Base-by-base conservation (phyloP, 2,113 vertebrate species). In the Parus major region DNA sequence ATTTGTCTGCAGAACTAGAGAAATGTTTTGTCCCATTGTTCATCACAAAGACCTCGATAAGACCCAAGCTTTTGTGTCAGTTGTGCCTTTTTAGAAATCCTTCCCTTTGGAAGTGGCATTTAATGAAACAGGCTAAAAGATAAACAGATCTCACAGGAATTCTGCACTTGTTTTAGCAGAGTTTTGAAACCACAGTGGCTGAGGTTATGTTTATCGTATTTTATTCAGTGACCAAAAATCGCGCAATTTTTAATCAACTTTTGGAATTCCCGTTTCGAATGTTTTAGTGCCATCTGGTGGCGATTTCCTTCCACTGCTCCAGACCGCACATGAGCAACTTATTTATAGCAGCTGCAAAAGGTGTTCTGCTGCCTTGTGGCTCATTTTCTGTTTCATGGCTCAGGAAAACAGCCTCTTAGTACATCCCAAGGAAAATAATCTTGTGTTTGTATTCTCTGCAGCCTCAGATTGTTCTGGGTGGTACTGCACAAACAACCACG, bases 401-500 rank as follows among this genome's bases (percentile, higher is more conserved):
- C 21, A 3, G 12, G 24, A 64, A 42, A 52, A 31, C 21, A 10
- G 9, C 4, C 9, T 11, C 39, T 68, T 50, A 11, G 1, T n/a
- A 15, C 0, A 0, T 61, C 63, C 31, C 17, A 23, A 42, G 31
- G 46, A 5, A 12, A 75, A 73, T 66, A 77, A 89, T 24, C 15
- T 60, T 3, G 18, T 59, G 25, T 76, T 78, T 96, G 50, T 82
- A 4, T 91, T 84, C 60, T 80, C 91, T 97, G 88, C 97, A 99
- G 98, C 98, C 99, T 97, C 98, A 98, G 95, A 98, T 99, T 81
- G 98, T 99, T 96, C 97, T 99, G 93, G 98, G 99, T 73, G 98
- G 98, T 50, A 95, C 98, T 42, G 98, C 98, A 94, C 97, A 98
- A 90, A 97, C 98, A 17, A 96, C 98, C 25, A 96, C 98, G 1